Percentiles rank a stretch among this genome's conserved stretches.
Conservation (phyloP, 2,888 invertebrate genomes). For the Lepidocyrtoides sp. region DNA sequence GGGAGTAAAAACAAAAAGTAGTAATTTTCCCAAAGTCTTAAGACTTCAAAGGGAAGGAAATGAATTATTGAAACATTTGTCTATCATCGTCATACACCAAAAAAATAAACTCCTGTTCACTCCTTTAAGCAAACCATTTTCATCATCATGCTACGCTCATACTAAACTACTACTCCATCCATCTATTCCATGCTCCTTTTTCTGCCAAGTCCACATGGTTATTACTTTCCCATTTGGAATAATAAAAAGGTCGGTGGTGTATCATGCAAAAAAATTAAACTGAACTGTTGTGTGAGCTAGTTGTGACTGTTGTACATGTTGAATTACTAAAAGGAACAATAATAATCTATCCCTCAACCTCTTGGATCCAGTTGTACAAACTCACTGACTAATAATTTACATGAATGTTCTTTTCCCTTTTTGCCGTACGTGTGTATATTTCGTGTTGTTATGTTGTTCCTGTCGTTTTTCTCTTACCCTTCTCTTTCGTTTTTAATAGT, state of each 20-base stretch:
- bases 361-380: background rate
- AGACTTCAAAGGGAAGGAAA: conserved; percentile 77
- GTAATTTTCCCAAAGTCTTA: conserved; percentile 73
- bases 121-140: conserved; percentile 8
- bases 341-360: conserved; percentile 17
- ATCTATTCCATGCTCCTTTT: too few relatives aligned
- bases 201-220: conserved; percentile 57
- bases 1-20: conserved; percentile 43
- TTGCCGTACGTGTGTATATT: background rate
- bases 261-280: conserved; percentile 19
- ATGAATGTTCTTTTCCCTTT: conserved; percentile 49
- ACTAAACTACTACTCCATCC: too few relatives aligned
- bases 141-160: conserved; percentile 34
- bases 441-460: conserved; percentile 4
- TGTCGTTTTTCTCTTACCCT: background rate
- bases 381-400: conserved; percentile 53
- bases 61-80: conserved; percentile 79
- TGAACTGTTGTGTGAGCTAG: background rate
- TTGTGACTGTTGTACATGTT: conserved; percentile 10
- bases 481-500: background rate
- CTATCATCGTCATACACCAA: conserved; percentile 65
- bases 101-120: conserved; percentile 6
- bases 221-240: conserved; percentile 67
- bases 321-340: conserved; percentile 12
- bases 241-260: conserved; percentile 11